Conservation (phyloP, 2,797 vertebrate species). For the Acipenser transmontanus region DNA sequence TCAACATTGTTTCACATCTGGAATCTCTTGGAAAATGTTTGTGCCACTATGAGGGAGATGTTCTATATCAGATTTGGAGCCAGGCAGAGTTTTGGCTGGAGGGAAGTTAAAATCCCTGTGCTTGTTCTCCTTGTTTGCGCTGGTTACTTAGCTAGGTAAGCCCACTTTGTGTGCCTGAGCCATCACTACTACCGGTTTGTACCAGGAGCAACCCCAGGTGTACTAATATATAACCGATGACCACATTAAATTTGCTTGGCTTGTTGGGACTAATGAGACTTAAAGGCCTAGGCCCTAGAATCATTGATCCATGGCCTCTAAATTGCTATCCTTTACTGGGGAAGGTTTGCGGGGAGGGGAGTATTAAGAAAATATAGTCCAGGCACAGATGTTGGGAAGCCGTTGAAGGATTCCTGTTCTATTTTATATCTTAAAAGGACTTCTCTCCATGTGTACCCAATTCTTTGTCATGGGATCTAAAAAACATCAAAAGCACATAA, state of each 20-base stretch:
- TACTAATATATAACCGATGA: slow-evolving; percentile 34
- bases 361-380: slow-evolving; percentile 39
- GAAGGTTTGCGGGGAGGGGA: slow-evolving; percentile 24
- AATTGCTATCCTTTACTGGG: slow-evolving; percentile 28
- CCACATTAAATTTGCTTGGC: slow-evolving; percentile 24
- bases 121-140: not conserved
- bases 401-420: not conserved
- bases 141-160: not conserved
- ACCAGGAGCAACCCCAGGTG: slow-evolving; percentile 30
- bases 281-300: slow-evolving; percentile 21
- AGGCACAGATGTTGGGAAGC: slow-evolving; percentile 27
- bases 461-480: slow-evolving; percentile 15
- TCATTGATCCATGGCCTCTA: slow-evolving; percentile 36
- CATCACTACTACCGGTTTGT: not conserved
- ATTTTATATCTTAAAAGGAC: slow-evolving; percentile 17
- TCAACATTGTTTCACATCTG: slow-evolving; percentile 2
- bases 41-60: not conserved
- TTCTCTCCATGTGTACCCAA: slow-evolving; percentile 13
- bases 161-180: not conserved
- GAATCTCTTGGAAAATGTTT: not conserved
- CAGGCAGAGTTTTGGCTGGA: not conserved
- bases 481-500: not conserved
- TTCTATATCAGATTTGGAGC: slow-evolving; percentile 7
- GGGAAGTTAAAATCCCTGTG: not conserved
- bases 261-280: slow-evolving; percentile 26